A percentile compares a stretch with the other conserved stretches of the same genome.
phyloP scores from a whole-genome alignment of 1,140 invertebrate genomes.

The Cepaea nemoralis region DNA sequence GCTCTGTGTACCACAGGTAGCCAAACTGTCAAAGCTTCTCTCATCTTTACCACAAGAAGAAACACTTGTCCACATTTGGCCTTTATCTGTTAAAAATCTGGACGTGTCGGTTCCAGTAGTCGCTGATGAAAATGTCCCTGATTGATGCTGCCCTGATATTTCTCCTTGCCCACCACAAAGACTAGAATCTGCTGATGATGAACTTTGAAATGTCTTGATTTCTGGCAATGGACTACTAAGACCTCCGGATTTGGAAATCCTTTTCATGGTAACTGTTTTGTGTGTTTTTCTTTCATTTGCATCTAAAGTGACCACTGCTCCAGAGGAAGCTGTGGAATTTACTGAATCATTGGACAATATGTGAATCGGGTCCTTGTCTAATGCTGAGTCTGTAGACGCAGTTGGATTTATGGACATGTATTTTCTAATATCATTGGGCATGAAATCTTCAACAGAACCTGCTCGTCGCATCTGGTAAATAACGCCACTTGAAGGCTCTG shows the following conservation, averaged over 20 bases:
- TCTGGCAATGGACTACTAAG: no score
- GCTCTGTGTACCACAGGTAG: neutral
- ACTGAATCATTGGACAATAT: neutral
- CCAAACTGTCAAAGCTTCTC: no score
- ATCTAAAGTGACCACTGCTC: neutral
- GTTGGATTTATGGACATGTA: conserved; percentile 44
- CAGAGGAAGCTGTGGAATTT: neutral
- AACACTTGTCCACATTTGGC: no score
- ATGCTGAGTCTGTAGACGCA: conserved; percentile 7
- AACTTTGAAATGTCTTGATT: no score
- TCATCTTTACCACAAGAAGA: no score
- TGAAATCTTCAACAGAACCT: conserved; percentile 48
- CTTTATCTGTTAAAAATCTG: neutral
- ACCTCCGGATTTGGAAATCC: no score
- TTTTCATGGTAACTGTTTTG: neutral
- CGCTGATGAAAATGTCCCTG: neutral
- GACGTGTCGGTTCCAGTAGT: neutral
- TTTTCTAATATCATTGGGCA: conserved; percentile 43
- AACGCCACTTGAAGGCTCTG: neutral
- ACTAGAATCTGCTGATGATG: no score
- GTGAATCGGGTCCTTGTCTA: conserved; percentile 14
- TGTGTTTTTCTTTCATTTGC: neutral
- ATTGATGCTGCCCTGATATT: no score
- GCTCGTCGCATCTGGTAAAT: conserved; percentile 30
- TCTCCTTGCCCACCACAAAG: no score